These are phyloP conservation scores for Polyodon spathula DNA, from an alignment of 2,113 vertebrate species.

Conservation along the genomic window DNA sequence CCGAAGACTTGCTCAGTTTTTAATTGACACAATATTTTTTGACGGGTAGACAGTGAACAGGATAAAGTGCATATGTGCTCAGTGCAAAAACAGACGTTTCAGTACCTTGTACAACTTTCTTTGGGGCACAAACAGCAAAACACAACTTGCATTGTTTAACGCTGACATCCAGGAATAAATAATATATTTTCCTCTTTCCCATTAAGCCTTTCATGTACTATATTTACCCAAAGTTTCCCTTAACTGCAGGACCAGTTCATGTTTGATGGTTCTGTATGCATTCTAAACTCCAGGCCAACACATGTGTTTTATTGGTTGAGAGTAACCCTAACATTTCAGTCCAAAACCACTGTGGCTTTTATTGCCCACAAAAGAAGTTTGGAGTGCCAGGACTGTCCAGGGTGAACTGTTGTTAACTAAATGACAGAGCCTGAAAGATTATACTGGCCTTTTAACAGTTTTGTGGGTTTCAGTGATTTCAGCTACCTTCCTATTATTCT, in stretches of 20 bases:
- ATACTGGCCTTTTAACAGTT: slow-evolving; percentile 44
- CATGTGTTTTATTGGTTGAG: slow-evolving; percentile 12
- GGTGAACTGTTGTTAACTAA: slow-evolving; percentile 45
- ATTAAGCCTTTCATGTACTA: neutral
- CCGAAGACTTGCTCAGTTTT: no score
- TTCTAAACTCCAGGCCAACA: neutral
- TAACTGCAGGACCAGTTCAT: neutral
- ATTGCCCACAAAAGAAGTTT: slow-evolving; percentile 24
- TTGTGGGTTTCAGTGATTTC: slow-evolving; percentile 34
- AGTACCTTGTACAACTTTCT: no score
- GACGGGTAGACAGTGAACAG: no score
- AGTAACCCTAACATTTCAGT: slow-evolving; percentile 29
- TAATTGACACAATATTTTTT: no score
- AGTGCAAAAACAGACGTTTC: no score
- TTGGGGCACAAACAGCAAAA: no score
- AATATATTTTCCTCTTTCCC: no score
- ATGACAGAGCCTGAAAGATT: slow-evolving; percentile 52
- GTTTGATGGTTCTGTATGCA: neutral
- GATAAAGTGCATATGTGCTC: no score
- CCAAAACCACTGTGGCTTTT: slow-evolving; percentile 35
- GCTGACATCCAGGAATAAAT: no score
- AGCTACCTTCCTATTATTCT: slow-evolving; percentile 35
- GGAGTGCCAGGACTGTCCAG: slow-evolving; percentile 25
- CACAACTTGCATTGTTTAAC: no score
- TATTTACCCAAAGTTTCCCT: neutral